A percentile compares a stretch with the other conserved stretches of the same genome.
Conservation (phyloP, 2,888 invertebrate species). For the Pseudococcus longispinus region DNA sequence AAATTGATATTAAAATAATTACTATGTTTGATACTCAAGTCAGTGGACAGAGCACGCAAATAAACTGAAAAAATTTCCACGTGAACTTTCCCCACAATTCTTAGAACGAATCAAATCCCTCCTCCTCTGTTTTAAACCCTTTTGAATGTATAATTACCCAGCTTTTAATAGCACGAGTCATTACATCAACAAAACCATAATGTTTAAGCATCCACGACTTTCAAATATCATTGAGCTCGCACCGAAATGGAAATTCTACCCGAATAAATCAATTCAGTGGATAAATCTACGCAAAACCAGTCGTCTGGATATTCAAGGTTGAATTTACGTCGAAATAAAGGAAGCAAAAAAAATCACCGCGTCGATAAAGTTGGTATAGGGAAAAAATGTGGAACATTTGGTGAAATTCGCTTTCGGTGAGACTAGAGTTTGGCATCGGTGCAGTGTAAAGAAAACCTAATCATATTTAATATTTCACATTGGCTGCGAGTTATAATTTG, state of each 20-base stretch:
- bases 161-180: too few relatives aligned
- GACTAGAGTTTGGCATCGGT: conserved; percentile 37
- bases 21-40: too few relatives aligned
- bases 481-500: conserved; percentile 30
- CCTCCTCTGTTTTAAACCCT: too few relatives aligned
- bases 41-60: too few relatives aligned
- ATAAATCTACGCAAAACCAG: not conserved
- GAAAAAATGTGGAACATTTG: conserved; percentile 22
- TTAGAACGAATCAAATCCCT: too few relatives aligned
- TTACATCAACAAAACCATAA: not conserved
- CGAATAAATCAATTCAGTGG: conserved; percentile 61
- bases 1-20: too few relatives aligned
- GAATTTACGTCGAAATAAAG: not conserved
- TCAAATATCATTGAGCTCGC: not conserved
- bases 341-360: not conserved
- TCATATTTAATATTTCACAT: conserved; percentile 42
- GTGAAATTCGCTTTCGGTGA: conserved; percentile 6
- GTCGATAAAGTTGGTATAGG: conserved; percentile 15
- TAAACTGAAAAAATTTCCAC: too few relatives aligned
- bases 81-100: too few relatives aligned
- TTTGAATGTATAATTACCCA: too few relatives aligned
- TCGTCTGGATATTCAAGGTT: not conserved
- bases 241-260: not conserved
- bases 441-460: conserved; percentile 35
- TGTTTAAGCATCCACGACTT: not conserved